Evolutionary conservation across 2,797 vertebrate species (phyloP).

Genomic region (Chaetodon trifasciatus): DNA sequence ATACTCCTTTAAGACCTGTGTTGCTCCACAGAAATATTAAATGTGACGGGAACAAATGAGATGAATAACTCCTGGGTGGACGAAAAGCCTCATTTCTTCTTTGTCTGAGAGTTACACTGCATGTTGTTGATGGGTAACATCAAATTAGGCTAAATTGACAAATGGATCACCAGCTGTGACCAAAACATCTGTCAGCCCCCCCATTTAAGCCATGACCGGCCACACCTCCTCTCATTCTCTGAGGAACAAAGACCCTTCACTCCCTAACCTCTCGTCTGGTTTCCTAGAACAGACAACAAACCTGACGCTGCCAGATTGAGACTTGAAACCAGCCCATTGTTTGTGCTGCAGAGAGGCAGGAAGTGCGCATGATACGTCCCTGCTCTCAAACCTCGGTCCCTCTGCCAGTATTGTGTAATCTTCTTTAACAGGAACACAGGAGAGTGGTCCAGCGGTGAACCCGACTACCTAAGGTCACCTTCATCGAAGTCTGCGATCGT

Average conservation of each 20-base stretch:
- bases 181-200: constrained; percentile 29
- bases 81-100: neutral
- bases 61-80: neutral
- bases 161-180: constrained; percentile 58
- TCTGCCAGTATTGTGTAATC: constrained; percentile 59
- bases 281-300: constrained; percentile 67
- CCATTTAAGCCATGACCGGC: constrained; percentile 43
- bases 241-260: constrained; percentile 67
- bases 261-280: constrained; percentile 57
- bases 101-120: neutral
- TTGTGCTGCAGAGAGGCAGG: constrained; percentile 63
- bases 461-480: neutral
- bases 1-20: constrained; percentile 6
- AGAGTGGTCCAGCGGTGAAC: neutral
- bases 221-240: constrained; percentile 62
- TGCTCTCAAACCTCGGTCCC: constrained; percentile 28
- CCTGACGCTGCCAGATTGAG: constrained; percentile 53
- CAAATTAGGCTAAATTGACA: constrained; percentile 18
- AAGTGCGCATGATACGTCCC: constrained; percentile 61
- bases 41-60: neutral
- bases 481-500: neutral
- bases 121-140: constrained; percentile 30
- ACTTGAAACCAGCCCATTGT: constrained; percentile 64
- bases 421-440: neutral
- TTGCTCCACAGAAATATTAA: neutral